phyloP scores from a whole-genome alignment of 2,888 invertebrate species.

The Frankliniella fusca region DNA sequence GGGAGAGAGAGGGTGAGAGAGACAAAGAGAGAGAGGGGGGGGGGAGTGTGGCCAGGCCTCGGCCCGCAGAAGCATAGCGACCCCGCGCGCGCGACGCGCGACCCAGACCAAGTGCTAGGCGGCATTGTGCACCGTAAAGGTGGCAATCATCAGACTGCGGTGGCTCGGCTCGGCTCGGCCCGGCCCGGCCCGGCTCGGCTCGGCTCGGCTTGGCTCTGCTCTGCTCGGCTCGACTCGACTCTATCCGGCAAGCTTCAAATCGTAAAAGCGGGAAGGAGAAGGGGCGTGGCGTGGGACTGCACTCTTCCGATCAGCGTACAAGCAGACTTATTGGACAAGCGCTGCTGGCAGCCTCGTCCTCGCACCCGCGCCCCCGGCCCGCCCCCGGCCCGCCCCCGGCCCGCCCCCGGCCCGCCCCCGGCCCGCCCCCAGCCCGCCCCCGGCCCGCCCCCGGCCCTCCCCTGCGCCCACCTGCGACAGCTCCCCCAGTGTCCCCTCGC shows the following conservation, averaged over 20 bases:
- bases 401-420: not conserved
- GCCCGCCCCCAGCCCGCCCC: not conserved
- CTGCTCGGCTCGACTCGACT: not conserved
- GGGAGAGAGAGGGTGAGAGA: not conserved
- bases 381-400: not conserved
- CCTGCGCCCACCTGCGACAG: not conserved
- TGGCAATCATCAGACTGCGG: constrained; percentile 1
- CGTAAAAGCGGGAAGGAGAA: not conserved
- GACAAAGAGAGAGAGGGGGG: not conserved
- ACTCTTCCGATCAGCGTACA: not conserved
- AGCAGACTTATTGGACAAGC: constrained; percentile 1
- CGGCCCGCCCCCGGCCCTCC: not conserved
- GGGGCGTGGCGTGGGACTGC: not conserved
- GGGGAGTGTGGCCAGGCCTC: not conserved
- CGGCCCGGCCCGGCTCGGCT: not conserved
- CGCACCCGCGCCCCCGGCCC: not conserved
- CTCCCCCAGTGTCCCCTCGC: not conserved
- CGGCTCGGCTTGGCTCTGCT: not conserved
- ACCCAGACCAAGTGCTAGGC: not conserved
- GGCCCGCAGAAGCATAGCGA: not conserved
- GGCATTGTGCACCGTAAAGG: constrained; percentile 15
- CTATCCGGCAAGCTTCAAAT: not conserved
- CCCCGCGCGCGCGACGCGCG: not conserved
- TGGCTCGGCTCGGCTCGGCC: not conserved
- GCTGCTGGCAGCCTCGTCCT: not conserved